Conservation (phyloP, 2,888 invertebrate genomes). For the Drosophila neutralis region DNA sequence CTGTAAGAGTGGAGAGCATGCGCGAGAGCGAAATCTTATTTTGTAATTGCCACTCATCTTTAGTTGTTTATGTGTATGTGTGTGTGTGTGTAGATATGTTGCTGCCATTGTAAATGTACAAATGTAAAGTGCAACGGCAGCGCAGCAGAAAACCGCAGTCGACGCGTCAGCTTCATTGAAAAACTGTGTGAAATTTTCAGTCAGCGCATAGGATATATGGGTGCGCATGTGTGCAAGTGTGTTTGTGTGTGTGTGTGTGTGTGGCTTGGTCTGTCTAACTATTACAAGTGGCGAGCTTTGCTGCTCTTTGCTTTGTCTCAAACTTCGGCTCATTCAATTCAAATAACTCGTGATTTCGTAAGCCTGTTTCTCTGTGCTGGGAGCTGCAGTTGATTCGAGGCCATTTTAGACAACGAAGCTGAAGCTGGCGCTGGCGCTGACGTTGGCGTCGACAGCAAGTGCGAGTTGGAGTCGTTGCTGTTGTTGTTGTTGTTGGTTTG, state of each 20-base stretch:
- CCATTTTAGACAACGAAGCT: conserved; percentile 61
- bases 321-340: conserved; percentile 73
- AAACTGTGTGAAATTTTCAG: conserved; percentile 69
- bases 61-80: conserved; percentile 29
- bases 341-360: conserved; percentile 79
- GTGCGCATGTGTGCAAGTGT: conserved; percentile 3
- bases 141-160: conserved; percentile 24
- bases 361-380: conserved; percentile 67
- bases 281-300: conserved; percentile 57
- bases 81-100: conserved; percentile 4
- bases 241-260: conserved; percentile 22
- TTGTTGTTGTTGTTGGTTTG: conserved; percentile 35
- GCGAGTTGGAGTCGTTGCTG: conserved; percentile 53
- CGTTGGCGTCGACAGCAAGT: conserved; percentile 66
- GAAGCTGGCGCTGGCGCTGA: conserved; percentile 31
- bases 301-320: conserved; percentile 46
- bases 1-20: conserved; percentile 22
- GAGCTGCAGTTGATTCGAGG: conserved; percentile 72
- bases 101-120: conserved; percentile 16
- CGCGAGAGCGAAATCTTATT: conserved; percentile 56
- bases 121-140: conserved; percentile 59
- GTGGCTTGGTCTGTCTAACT: conserved; percentile 56
- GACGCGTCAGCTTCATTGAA: conserved; percentile 53
- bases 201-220: conserved; percentile 49
- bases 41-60: conserved; percentile 65